These are phyloP conservation scores for Propithecus perrieri DNA, from an alignment of 2,797 vertebrate species.

Conservation along the genomic window DNA sequence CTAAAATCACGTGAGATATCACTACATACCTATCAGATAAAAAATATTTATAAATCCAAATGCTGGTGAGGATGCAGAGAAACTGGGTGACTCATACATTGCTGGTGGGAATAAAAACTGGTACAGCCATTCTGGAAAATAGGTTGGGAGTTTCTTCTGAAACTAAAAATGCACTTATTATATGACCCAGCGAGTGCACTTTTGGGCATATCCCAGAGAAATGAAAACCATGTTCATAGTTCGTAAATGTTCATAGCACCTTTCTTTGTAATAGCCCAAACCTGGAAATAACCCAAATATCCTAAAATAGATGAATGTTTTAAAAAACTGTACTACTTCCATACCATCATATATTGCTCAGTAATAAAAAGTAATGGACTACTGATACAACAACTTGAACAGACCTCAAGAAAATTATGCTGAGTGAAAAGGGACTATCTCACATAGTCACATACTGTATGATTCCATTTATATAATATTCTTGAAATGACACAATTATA, in stretches of 20 bases:
- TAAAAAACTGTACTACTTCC: not conserved
- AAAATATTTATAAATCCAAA: not conserved
- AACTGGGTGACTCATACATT: not conserved
- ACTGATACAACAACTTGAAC: not conserved
- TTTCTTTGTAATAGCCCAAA: not conserved
- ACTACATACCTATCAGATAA: not conserved
- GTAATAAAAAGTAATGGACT: not conserved
- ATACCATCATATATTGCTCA: not conserved
- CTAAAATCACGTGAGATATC: not conserved
- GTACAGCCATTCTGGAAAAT: not conserved
- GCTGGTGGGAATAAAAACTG: not conserved
- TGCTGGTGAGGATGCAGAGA: too few species aligned
- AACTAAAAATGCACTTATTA: not conserved
- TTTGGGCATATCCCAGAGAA: not conserved
- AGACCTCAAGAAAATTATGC: not conserved
- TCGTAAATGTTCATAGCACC: not conserved
- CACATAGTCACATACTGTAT: not conserved
- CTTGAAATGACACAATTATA: not conserved
- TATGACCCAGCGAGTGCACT: not conserved
- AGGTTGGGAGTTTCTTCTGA: not conserved
- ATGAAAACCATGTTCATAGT: not conserved
- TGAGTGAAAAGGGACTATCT: not conserved
- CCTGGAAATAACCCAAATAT: not conserved
- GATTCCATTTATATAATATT: not conserved
- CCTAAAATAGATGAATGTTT: not conserved